A percentile compares a stretch with the other conserved stretches of the same genome.
Evolutionary conservation across 2,113 vertebrate species (phyloP).

Genomic region (Ardeotis arabs): DNA sequence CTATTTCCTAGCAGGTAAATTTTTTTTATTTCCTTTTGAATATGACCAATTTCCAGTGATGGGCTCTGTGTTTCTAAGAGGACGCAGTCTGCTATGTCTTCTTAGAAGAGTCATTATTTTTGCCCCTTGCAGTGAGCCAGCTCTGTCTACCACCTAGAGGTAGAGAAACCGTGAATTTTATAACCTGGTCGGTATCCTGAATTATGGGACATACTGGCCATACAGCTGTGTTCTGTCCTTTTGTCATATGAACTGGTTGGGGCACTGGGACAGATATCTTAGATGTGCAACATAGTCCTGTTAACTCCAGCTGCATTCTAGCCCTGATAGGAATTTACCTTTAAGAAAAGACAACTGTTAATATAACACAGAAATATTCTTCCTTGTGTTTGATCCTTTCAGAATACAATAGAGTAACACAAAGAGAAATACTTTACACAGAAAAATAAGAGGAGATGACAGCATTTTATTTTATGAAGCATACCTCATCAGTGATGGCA

Average conservation of each 20-base stretch:
- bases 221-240: not conserved
- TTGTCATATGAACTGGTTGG: not conserved
- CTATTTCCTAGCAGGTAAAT: not conserved
- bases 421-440: constrained; percentile 47
- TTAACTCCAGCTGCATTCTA: not conserved
- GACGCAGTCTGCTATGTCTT: accelerated
- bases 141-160: not conserved
- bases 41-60: not conserved
- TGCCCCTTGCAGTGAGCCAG: not conserved
- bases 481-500: constrained; percentile 50
- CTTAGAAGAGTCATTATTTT: not conserved
- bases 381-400: constrained; percentile 52
- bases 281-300: not conserved
- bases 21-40: not conserved
- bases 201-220: not conserved
- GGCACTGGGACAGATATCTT: not conserved
- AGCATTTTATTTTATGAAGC: constrained; percentile 54
- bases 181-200: not conserved
- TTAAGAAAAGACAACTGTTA: not conserved
- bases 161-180: not conserved
- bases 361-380: constrained; percentile 46
- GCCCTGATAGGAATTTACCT: not conserved
- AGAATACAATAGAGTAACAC: constrained; percentile 47
- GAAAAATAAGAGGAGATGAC: constrained; percentile 61
- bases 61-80: not conserved